Evolutionary conservation across 2,888 invertebrate genomes (phyloP).

Genomic region (Cantharis lateralis): DNA sequence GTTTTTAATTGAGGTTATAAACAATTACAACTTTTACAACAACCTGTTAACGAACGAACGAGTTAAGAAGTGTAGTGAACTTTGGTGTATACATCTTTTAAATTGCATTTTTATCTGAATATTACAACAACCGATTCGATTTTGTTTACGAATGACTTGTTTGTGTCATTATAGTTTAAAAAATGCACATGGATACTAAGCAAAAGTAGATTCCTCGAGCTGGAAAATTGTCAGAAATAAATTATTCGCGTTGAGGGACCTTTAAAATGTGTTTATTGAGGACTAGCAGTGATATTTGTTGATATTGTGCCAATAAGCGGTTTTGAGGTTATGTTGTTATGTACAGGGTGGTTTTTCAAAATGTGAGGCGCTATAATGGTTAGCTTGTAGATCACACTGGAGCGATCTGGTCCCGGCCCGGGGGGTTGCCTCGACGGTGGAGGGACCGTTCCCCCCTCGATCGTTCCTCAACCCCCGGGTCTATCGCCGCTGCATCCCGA

Average conservation of each 20-base stretch:
- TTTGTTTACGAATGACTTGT: background rate
- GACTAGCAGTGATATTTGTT: background rate
- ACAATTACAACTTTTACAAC: slow-evolving; percentile 37
- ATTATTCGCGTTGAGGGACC: background rate
- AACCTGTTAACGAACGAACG: slow-evolving; percentile 43
- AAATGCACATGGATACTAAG: slow-evolving; percentile 52
- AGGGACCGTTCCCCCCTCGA: slow-evolving; percentile 70
- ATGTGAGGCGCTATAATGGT: slow-evolving; percentile 45
- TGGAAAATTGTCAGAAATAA: background rate
- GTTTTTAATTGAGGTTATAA: slow-evolving; percentile 22
- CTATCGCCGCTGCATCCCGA: slow-evolving; percentile 69
- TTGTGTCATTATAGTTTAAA: slow-evolving; percentile 24
- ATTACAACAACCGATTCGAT: background rate
- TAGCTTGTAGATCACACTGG: slow-evolving; percentile 52
- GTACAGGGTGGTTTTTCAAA: slow-evolving; percentile 36
- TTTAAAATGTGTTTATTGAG: background rate
- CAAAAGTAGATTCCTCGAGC: slow-evolving; percentile 12
- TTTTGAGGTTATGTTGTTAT: slow-evolving; percentile 29
- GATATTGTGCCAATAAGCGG: background rate
- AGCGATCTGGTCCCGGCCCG: slow-evolving; percentile 60
- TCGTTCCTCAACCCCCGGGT: slow-evolving; percentile 66
- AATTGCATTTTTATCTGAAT: background rate
- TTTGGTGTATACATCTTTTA: slow-evolving; percentile 45
- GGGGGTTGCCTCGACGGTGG: slow-evolving; percentile 82
- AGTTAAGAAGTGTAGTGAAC: slow-evolving; percentile 50